Percentiles rank a stretch among this genome's conserved stretches.
Evolutionary conservation across 2,113 vertebrate genomes (phyloP).

Genomic region (Bagarius yarrelli): DNA sequence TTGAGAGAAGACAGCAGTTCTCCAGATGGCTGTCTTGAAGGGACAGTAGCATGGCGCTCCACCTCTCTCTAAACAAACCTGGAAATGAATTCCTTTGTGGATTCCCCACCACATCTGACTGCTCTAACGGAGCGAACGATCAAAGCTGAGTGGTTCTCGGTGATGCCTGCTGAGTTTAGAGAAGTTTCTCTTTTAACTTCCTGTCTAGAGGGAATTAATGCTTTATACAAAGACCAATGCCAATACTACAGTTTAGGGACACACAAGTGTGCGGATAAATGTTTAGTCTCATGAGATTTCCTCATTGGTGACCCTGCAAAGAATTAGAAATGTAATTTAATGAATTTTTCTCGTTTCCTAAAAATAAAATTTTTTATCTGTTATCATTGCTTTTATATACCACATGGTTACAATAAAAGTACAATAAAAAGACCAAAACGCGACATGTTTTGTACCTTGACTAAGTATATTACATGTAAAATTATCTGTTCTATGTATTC

Average conservation of each 20-base stretch:
- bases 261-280: neutral
- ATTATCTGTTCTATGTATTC: neutral
- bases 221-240: neutral
- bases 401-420: too few relatives aligned
- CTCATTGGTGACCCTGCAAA: too few relatives aligned
- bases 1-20: conserved; percentile 43
- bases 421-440: too few relatives aligned
- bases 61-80: conserved; percentile 43
- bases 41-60: conserved; percentile 50
- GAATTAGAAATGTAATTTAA: too few relatives aligned
- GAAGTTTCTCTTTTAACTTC: neutral
- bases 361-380: too few relatives aligned
- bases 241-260: neutral
- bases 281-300: too few relatives aligned
- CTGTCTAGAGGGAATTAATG: neutral
- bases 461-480: neutral
- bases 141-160: conserved; percentile 31
- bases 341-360: too few relatives aligned
- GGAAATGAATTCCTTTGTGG: conserved; percentile 47
- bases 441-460: too few relatives aligned
- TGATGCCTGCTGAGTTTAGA: neutral
- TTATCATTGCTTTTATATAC: too few relatives aligned
- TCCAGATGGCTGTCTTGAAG: conserved; percentile 66
- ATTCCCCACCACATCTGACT: neutral
- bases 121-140: conserved; percentile 30